Evolutionary conservation across 1,140 invertebrate genomes (phyloP), one percentile per base, ranked within the genome.

Genomic region (Caerostris extrusa): DNA sequence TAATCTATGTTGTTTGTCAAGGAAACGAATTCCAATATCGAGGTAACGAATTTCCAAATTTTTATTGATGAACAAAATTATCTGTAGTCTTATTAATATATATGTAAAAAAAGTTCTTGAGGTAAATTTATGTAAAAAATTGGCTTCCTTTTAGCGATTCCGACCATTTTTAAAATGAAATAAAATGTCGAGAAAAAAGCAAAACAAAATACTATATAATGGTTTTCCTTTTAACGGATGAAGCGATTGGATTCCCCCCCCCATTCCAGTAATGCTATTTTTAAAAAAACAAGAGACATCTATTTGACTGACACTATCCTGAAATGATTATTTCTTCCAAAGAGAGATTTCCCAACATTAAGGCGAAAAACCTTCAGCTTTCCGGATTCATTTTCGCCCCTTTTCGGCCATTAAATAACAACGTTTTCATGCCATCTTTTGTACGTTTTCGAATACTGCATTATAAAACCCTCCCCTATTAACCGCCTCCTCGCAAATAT

Each of bases 401-500:
- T 34, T 50, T 34, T 50, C 7, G 69, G 69, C 69, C 69, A 71
- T 71, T 71, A 71, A 71, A 71, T 71, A 34, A 8, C 8, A 71
- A 19, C 69, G 19, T 71, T 71, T 71, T 71, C 50, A 71, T 71
- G 50, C 69, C 19, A 2, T 50, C 69, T 34, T 71, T 71, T 71
- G 69, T 71, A 50, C 7, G 69, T 19, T 71, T 34, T 19, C 69
- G 69, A 71, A 50, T 71, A 10, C 69, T 71, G 19, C 19, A 10
- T 71, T 71, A 71, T 71, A 50, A 34, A 34, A 71, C 69, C 81
- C 17, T 58, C 19, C 34, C 60, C 57, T 53, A 87, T 87, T 87
- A 64, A 60, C 50, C 53, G 19, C 88, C 88, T 58, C 53, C 34
- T 60, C 55, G 64, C 67, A 90, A 90, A 90, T 90, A 90, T 67